These are phyloP conservation scores for Lepidurus couesii DNA, from an alignment of 1,140 invertebrate genomes.

Conservation along the genomic window DNA sequence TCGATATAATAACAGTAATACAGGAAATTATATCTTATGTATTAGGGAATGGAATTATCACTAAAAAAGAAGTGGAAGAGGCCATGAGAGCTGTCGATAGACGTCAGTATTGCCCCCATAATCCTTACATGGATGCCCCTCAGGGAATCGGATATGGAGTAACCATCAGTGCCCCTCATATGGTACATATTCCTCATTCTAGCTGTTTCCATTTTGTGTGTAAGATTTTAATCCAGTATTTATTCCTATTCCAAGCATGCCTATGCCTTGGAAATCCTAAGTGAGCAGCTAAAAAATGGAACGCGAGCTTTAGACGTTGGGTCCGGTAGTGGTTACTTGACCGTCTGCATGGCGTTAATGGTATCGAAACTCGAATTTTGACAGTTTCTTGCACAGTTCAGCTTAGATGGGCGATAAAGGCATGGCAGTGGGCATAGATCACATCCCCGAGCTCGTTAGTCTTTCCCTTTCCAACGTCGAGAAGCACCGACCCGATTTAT, in stretches of 20 bases:
- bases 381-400: constrained; percentile 31
- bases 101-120: constrained; percentile 64
- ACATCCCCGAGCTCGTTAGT: constrained; percentile 77
- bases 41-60: constrained; percentile 79
- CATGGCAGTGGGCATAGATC: constrained; percentile 80
- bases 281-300: constrained; percentile 72
- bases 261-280: constrained; percentile 82
- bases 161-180: constrained; percentile 96
- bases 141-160: constrained; percentile 83
- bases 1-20: constrained; percentile 29
- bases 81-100: constrained; percentile 83
- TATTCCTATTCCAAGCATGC: constrained; percentile 61
- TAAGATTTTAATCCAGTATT: no score
- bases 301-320: constrained; percentile 85
- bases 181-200: constrained; percentile 57
- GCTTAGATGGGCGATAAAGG: constrained; percentile 61
- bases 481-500: constrained; percentile 62
- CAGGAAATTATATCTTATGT: constrained; percentile 41
- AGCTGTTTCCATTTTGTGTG: no score
- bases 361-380: constrained; percentile 44
- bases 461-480: constrained; percentile 70
- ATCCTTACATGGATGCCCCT: constrained; percentile 76
- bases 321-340: constrained; percentile 91
- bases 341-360: constrained; percentile 89
- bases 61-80: constrained; percentile 65